A percentile compares a stretch with the other conserved stretches of the same genome.
Conservation (phyloP, 2,113 vertebrate genomes). For the Cynoglossus semilaevis region DNA sequence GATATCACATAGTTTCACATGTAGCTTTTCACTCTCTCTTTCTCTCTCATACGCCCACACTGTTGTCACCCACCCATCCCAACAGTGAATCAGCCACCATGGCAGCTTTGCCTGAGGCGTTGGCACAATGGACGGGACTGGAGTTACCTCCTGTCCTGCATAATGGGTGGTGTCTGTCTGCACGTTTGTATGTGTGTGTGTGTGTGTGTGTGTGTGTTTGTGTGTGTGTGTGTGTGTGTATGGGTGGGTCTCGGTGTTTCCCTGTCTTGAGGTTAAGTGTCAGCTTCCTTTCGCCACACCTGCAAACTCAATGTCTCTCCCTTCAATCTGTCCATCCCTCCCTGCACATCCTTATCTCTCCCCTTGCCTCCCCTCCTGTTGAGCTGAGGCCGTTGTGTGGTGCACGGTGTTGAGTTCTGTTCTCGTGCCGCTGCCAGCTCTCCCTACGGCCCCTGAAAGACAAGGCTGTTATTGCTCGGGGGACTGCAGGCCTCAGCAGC, state of each 20-base stretch:
- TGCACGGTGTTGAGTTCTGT: conserved; percentile 83
- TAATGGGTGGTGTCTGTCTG: conserved; percentile 60
- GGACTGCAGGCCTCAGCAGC: conserved; percentile 89
- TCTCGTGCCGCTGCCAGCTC: conserved; percentile 82
- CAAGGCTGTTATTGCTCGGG: conserved; percentile 88
- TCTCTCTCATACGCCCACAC: conserved; percentile 64
- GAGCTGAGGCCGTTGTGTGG: conserved; percentile 86
- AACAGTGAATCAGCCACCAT: conserved; percentile 66
- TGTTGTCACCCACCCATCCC: conserved; percentile 64
- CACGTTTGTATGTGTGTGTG: conserved; percentile 20
- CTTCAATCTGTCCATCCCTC: conserved; percentile 48
- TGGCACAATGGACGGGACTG: conserved; percentile 74
- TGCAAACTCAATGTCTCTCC: conserved; percentile 82
- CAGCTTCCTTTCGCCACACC: conserved; percentile 85
- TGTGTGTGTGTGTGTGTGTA: background rate
- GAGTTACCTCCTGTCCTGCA: conserved; percentile 82
- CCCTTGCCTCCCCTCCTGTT: conserved; percentile 58
- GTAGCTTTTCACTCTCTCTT: conserved; percentile 46
- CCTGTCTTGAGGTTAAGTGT: conserved; percentile 73
- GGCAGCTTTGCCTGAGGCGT: conserved; percentile 70
- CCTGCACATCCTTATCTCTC: conserved; percentile 55
- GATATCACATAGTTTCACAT: conserved; percentile 58
- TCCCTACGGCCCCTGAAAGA: conserved; percentile 84
- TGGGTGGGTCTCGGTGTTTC: conserved; percentile 43
- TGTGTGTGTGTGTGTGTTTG: conserved; percentile 11